Percentiles rank a stretch among this genome's conserved stretches.
These are phyloP conservation scores for Brachyhypopomus occidentalis DNA, from an alignment of 2,113 vertebrate genomes.

Conservation along the genomic window DNA sequence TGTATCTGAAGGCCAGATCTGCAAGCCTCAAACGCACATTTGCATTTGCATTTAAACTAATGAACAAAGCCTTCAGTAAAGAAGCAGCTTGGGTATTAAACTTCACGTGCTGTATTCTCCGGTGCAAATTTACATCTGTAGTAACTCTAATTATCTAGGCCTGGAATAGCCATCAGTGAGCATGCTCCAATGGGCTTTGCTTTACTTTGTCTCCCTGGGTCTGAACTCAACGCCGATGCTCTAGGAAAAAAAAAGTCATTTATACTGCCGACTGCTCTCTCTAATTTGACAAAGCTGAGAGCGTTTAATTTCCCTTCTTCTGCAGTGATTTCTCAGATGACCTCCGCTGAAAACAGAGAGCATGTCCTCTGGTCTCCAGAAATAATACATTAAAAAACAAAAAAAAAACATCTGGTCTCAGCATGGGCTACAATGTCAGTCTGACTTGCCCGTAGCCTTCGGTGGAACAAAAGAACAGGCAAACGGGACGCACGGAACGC, in stretches of 20 bases:
- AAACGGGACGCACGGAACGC: background rate
- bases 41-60: constrained; percentile 31
- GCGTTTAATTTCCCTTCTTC: constrained; percentile 41
- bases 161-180: constrained; percentile 42
- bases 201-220: constrained; percentile 23
- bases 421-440: constrained; percentile 15
- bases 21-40: constrained; percentile 23
- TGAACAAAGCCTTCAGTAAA: constrained; percentile 5
- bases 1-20: too few species aligned
- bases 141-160: constrained; percentile 39
- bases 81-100: background rate
- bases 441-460: constrained; percentile 21
- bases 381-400: constrained; percentile 45
- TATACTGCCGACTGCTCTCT: constrained; percentile 31
- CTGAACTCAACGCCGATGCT: constrained; percentile 25
- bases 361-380: constrained; percentile 11
- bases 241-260: constrained; percentile 49
- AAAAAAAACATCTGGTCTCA: constrained; percentile 46
- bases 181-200: constrained; percentile 36
- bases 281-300: constrained; percentile 48
- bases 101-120: constrained; percentile 23
- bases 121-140: constrained; percentile 26
- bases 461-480: background rate
- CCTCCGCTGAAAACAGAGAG: constrained; percentile 34
- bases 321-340: constrained; percentile 54